A percentile compares a stretch with the other conserved stretches of the same genome.
These are phyloP conservation scores for Moxostoma hubbsi DNA, from an alignment of 2,797 vertebrate species.

Conservation along the genomic window DNA sequence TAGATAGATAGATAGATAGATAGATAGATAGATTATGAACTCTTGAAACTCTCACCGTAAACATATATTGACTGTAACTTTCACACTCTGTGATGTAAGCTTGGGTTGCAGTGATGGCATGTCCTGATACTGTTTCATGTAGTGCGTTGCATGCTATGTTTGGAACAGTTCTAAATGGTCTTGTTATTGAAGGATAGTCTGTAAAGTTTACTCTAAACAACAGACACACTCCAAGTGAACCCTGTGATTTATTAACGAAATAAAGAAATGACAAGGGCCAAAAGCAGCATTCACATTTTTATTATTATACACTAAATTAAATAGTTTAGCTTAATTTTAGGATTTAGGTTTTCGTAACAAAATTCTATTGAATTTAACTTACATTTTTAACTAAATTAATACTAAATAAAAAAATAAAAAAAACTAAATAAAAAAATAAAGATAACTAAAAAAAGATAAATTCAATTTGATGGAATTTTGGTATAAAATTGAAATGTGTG, in stretches of 20 bases:
- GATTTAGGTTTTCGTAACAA: too few species aligned
- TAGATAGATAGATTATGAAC: background rate
- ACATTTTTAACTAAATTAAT: too few species aligned
- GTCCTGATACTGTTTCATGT: constrained; percentile 56
- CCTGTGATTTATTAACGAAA: background rate
- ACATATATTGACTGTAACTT: too few species aligned
- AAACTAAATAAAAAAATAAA: too few species aligned
- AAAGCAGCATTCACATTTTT: background rate
- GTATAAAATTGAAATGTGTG: too few species aligned
- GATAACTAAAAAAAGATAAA: too few species aligned
- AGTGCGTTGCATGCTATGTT: constrained; percentile 49
- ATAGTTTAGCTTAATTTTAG: too few species aligned
- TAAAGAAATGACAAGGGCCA: background rate
- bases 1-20: background rate
- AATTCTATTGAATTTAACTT: too few species aligned
- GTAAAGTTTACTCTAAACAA: constrained; percentile 39
- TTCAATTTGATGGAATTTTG: too few species aligned
- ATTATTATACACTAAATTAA: too few species aligned
- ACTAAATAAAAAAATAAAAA: too few species aligned
- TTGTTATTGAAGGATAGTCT: constrained; percentile 31
- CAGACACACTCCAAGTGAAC: constrained; percentile 4
- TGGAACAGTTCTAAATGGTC: constrained; percentile 48
- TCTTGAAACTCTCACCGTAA: too few species aligned
- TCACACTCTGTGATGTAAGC: constrained; percentile 29
- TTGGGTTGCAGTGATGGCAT: constrained; percentile 50